phyloP scores from a whole-genome alignment of 2,113 vertebrate genomes.

The Synchiropus splendidus region DNA sequence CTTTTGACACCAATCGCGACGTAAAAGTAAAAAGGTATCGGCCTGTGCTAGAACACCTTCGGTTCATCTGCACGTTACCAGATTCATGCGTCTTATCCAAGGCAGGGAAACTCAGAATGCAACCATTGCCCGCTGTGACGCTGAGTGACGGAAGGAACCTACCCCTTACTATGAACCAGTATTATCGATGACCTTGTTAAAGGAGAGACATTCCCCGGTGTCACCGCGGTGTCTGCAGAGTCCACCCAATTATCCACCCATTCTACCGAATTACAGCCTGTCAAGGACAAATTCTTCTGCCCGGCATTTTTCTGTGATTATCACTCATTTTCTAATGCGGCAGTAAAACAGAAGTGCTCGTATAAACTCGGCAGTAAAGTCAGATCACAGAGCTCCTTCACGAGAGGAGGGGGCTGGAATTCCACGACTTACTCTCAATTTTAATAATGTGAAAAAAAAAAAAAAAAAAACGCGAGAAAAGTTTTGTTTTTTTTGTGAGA shows the following conservation, averaged over 20 bases:
- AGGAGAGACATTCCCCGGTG: conserved; percentile 54
- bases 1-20: too few relatives aligned
- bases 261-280: conserved; percentile 38
- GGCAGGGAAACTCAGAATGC: too few relatives aligned
- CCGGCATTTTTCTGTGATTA: conserved; percentile 9
- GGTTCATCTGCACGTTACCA: too few relatives aligned
- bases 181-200: conserved; percentile 46
- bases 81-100: too few relatives aligned
- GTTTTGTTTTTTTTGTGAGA: conserved; percentile 8
- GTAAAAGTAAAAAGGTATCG: too few relatives aligned
- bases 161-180: conserved; percentile 40
- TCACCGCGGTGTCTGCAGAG: conserved; percentile 50
- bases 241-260: conserved; percentile 33
- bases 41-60: too few relatives aligned
- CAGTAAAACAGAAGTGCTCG: background rate
- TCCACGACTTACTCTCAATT: background rate
- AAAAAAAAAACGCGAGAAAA: conserved; percentile 15
- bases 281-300: conserved; percentile 18
- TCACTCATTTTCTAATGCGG: conserved; percentile 8
- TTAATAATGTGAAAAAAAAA: background rate
- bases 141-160: conserved; percentile 34
- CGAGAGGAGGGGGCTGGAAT: background rate
- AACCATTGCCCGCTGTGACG: conserved; percentile 18
- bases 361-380: background rate
- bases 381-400: conserved; percentile 18